Evolutionary conservation across 2,797 vertebrate species (phyloP).

Genomic region (Champsocephalus esox): DNA sequence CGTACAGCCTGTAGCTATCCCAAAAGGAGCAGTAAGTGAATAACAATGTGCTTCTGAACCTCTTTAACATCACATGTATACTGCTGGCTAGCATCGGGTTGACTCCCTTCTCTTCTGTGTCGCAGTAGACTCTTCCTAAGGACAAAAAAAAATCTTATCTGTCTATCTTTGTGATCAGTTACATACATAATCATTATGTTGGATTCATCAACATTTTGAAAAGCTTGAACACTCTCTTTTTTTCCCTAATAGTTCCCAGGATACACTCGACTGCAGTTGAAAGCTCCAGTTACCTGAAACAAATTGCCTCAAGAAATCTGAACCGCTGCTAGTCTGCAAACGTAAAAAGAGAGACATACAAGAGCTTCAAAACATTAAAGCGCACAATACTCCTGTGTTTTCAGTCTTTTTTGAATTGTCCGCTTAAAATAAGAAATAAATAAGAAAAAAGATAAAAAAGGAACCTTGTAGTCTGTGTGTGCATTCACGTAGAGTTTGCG

Average conservation of each 20-base stretch:
- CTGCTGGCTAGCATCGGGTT: constrained; percentile 67
- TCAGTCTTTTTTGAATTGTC: constrained; percentile 80
- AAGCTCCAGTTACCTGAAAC: constrained; percentile 89
- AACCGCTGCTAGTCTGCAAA: constrained; percentile 79
- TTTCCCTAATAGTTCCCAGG: constrained; percentile 84
- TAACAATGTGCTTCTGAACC: constrained; percentile 74
- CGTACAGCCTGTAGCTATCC: constrained; percentile 78
- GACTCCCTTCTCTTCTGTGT: constrained; percentile 49
- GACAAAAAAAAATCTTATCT: constrained; percentile 68
- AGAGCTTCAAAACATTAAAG: constrained; percentile 84
- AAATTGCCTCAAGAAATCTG: constrained; percentile 88
- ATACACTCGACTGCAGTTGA: constrained; percentile 84
- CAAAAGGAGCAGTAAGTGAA: constrained; percentile 77
- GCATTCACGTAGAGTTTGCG: constrained; percentile 82
- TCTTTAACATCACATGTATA: constrained; percentile 71
- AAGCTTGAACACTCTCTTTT: constrained; percentile 79
- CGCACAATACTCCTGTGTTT: constrained; percentile 84
- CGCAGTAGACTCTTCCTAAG: constrained; percentile 47
- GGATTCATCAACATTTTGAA: constrained; percentile 86
- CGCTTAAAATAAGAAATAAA: constrained; percentile 80
- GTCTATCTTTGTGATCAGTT: constrained; percentile 84
- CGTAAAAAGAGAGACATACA: constrained; percentile 77
- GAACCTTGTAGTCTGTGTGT: constrained; percentile 85
- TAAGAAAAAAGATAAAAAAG: constrained; percentile 80
- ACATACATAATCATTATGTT: constrained; percentile 79